Percentiles rank a stretch among this genome's conserved stretches.
Evolutionary conservation across 2,888 invertebrate species (phyloP).

Genomic region (Sarcophaga caerulescens): DNA sequence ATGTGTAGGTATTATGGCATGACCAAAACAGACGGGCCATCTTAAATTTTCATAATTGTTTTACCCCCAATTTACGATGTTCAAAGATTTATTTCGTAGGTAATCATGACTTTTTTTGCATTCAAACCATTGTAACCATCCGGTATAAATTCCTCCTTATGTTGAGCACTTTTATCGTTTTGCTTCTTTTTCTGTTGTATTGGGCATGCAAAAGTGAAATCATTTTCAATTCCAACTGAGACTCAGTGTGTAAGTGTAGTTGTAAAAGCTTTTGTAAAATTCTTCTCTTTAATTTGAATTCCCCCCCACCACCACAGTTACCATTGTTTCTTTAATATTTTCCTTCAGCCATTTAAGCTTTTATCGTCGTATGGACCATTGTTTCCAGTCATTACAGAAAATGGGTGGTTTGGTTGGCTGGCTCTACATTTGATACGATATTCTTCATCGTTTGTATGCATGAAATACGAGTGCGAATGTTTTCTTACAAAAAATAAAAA

Average conservation of each 20-base stretch:
- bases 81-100: neutral
- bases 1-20: too few species aligned
- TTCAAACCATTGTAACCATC: neutral
- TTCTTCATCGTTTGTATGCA: conserved; percentile 2
- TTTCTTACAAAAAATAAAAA: neutral
- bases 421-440: neutral
- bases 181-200: neutral
- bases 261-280: too few species aligned
- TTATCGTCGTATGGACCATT: neutral
- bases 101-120: neutral
- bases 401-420: neutral
- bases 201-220: conserved; percentile 26
- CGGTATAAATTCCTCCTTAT: neutral
- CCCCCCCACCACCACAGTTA: neutral
- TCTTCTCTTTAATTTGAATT: neutral
- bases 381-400: neutral
- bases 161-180: neutral
- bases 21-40: too few species aligned
- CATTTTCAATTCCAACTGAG: neutral
- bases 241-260: neutral
- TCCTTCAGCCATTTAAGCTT: neutral
- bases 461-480: neutral
- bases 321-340: neutral
- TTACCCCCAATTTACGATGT: neutral
- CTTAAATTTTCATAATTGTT: too few species aligned